Evolutionary conservation across 1,140 invertebrate species (phyloP).

Genomic region (Rhyacophila brunnea): DNA sequence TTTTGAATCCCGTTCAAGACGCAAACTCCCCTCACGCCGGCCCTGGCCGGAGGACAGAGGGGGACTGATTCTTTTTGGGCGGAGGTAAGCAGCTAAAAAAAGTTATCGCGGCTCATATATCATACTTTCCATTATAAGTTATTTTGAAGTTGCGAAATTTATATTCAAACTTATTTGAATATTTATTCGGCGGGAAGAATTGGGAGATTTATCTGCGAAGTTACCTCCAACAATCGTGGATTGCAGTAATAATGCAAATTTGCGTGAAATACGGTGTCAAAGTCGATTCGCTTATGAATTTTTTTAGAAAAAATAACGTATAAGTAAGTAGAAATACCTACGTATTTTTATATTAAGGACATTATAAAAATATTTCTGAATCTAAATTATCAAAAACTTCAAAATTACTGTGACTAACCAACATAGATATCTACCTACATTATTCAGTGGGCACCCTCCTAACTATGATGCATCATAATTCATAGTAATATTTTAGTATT

Average conservation of each 20-base stretch:
- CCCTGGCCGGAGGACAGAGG: conserved; percentile 22
- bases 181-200: conserved; percentile 35
- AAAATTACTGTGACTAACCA: no score
- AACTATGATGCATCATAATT: no score
- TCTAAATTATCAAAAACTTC: no score
- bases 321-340: no score
- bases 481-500: no score
- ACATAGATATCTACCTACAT: no score
- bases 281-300: conserved; percentile 22
- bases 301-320: conserved; percentile 14
- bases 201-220: conserved; percentile 33
- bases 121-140: conserved; percentile 36
- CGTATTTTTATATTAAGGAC: no score
- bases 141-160: conserved; percentile 37
- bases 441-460: no score
- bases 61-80: conserved; percentile 15
- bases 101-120: conserved; percentile 34
- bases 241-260: conserved; percentile 35
- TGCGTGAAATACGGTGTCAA: conserved; percentile 16
- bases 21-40: no score
- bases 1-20: no score
- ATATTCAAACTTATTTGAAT: conserved; percentile 36
- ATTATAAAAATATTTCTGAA: no score
- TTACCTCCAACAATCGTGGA: conserved; percentile 30
- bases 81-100: conserved; percentile 30